Conservation (phyloP, 2,888 invertebrate species). For the Sminthurides aquaticus region DNA sequence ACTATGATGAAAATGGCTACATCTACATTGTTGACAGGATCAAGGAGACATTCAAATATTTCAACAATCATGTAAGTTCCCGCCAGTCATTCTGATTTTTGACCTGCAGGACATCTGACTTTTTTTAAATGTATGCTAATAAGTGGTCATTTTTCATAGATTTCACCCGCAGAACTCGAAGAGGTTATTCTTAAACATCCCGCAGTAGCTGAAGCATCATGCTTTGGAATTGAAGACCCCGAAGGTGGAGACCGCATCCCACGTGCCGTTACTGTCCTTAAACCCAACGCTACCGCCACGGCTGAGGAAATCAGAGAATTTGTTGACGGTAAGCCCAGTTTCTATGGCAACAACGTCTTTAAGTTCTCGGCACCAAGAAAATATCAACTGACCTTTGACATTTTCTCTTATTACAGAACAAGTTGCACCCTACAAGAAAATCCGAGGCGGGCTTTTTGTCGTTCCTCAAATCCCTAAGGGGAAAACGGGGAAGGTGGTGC, state of each 20-base stretch:
- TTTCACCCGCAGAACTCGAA: conserved; percentile 42
- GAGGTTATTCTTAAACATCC: conserved; percentile 35
- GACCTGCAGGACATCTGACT: background rate
- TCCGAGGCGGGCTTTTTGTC: conserved; percentile 38
- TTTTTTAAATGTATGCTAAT: too few species aligned
- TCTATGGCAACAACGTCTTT: background rate
- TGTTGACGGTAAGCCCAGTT: conserved; percentile 31
- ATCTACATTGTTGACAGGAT: conserved; percentile 40
- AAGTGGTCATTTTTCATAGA: conserved; percentile 27
- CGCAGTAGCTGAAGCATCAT: conserved; percentile 35
- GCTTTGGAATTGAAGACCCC: conserved; percentile 40
- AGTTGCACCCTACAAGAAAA: conserved; percentile 39
- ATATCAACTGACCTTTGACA: too few species aligned
- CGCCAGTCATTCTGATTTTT: background rate
- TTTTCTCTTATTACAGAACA: conserved; percentile 12
- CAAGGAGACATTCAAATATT: conserved; percentile 42
- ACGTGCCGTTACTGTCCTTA: conserved; percentile 37
- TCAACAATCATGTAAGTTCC: conserved; percentile 40
- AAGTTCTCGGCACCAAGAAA: too few species aligned
- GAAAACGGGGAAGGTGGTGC: conserved; percentile 40
- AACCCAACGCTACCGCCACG: conserved; percentile 18
- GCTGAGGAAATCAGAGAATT: conserved; percentile 32
- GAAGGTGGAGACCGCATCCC: conserved; percentile 42
- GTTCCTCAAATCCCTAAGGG: conserved; percentile 37
- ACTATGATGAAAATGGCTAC: conserved; percentile 37